A percentile compares a stretch with the other conserved stretches of the same genome.
Conservation (phyloP, 2,113 vertebrate species). For the Aphelocoma coerulescens region DNA sequence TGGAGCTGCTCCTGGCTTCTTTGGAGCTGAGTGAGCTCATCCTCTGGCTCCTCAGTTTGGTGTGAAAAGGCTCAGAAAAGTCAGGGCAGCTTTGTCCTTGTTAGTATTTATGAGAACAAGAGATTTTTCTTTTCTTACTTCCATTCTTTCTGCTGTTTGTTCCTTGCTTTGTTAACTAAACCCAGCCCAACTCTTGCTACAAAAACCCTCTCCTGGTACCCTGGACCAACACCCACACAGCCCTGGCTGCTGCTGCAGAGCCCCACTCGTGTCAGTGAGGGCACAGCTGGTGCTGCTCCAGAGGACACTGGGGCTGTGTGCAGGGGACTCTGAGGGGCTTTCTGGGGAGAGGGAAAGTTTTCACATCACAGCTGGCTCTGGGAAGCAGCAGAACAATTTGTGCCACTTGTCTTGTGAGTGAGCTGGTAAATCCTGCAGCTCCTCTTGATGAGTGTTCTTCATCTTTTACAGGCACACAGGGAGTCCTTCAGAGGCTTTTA, state of each 20-base stretch:
- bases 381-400: neutral
- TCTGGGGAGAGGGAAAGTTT: neutral
- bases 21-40: neutral
- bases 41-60: neutral
- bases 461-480: neutral
- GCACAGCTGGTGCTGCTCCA: neutral
- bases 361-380: neutral
- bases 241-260: neutral
- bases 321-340: neutral
- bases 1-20: neutral
- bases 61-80: neutral
- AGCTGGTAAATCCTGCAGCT: neutral
- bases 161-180: neutral
- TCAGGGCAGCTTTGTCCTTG: neutral
- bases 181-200: neutral
- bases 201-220: neutral
- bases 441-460: neutral
- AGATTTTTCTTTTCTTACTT: neutral
- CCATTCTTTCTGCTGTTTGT: neutral
- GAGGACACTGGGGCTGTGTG: neutral
- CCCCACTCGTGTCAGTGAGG: rapidly evolving
- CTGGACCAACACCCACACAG: too few relatives aligned
- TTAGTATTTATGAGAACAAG: neutral
- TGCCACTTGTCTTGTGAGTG: neutral
- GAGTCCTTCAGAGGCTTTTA: neutral